phyloP scores from a whole-genome alignment of 2,888 invertebrate species.

The Erebia epiphron region DNA sequence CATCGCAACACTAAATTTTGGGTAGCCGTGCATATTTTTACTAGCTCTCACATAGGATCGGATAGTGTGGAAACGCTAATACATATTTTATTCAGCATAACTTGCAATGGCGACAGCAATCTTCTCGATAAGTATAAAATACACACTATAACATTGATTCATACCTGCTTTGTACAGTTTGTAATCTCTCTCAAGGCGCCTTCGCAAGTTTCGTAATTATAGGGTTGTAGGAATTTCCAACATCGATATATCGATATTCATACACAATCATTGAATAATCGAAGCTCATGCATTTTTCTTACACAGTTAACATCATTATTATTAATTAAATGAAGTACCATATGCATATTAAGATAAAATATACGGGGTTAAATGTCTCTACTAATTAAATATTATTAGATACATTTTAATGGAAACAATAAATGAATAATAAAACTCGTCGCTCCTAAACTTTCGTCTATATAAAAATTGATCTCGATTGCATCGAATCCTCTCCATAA shows the following conservation, averaged over 20 bases:
- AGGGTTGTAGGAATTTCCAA: constrained; percentile 25
- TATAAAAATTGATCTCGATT: constrained; percentile 47
- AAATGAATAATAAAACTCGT: constrained; percentile 81
- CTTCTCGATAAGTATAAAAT: not conserved
- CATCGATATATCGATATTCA: constrained; percentile 37
- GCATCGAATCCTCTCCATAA: constrained; percentile 39
- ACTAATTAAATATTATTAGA: constrained; percentile 41
- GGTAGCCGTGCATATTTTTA: not conserved
- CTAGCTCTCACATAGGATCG: not conserved
- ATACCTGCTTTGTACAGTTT: not conserved
- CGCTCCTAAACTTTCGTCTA: constrained; percentile 51
- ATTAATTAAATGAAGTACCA: constrained; percentile 63
- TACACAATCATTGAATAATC: constrained; percentile 46
- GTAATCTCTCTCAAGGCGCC: constrained; percentile 14
- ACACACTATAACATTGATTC: not conserved
- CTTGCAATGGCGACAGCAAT: constrained; percentile 10
- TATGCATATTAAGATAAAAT: constrained; percentile 60
- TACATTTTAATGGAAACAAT: constrained; percentile 74
- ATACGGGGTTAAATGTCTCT: constrained; percentile 59
- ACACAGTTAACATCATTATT: constrained; percentile 54
- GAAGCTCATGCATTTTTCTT: constrained; percentile 69
- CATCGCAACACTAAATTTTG: not conserved
- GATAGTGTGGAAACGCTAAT: not conserved
- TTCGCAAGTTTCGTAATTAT: constrained; percentile 21
- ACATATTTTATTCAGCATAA: not conserved